Base-by-base conservation (phyloP, 2,797 vertebrate genomes). In the Intellagama lesueurii region DNA sequence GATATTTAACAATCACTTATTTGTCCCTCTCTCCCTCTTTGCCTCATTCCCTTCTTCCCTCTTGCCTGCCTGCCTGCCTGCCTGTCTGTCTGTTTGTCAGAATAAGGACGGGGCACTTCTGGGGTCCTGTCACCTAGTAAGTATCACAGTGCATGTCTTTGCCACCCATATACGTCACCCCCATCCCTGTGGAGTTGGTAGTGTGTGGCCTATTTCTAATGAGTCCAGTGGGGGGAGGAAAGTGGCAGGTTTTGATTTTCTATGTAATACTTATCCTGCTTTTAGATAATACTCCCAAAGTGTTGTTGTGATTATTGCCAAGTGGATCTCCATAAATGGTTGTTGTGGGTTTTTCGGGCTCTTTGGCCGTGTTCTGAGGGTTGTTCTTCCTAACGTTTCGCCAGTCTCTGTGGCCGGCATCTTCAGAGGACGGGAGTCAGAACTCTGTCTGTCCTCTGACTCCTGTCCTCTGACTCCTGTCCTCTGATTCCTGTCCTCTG, bases 101-200 rank as follows among this genome's bases (percentile, higher is more conserved):
- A 98, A 98, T 99, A 98, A 98, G 98, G 97, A 98, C 95, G 97
- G 98, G 98, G 93, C 98, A 98, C 92, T 97, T 98, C 96, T 99
- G 98, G 98, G 98, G 98, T 98, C 98, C 98, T 97, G 97, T 99
- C 97, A 97, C 98, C 97, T 98, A 98, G 98, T 99, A 99, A 99
- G 99, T 99, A 99, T 92, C 64, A 3, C 83, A 83, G 86, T n/a
- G 91, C 68, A 83, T n/a, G 28, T n/a, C 73, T 60, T 82, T 89
- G 60, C 22, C 7, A 40, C 2, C 22, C n/a, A 40, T 40, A 40
- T 40, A 40, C 89, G 66, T 26, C 6, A 35, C 1, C 12, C n/a
- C 4, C 81, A 82, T 83, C 82, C 24, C 83, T 40, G 88, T 60
- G 56, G 72, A 5, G 81, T 92, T 87, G 82, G 95, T 80, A 90